phyloP scores from a whole-genome alignment of 30 jellyfish, hydroid and myxozoan species.

The Hydractinia symbiolongicarpus region DNA sequence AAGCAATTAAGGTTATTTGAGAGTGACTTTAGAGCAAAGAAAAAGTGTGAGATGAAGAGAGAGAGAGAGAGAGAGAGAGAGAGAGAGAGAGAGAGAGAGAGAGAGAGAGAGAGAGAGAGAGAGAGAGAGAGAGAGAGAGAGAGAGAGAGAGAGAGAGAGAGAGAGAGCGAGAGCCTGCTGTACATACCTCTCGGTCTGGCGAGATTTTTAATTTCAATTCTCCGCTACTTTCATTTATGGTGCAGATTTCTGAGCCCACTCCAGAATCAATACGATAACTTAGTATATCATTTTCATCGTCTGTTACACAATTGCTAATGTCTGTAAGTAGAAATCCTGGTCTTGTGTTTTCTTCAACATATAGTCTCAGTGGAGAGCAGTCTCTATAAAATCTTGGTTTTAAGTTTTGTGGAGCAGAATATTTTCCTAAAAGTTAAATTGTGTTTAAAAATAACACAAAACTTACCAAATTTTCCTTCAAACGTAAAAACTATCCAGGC shows the following conservation, averaged over 20 bases:
- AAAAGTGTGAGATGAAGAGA: not conserved
- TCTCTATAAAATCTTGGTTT: conserved; percentile 9
- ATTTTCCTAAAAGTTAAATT: no score
- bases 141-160: not conserved
- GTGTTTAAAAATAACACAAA: no score
- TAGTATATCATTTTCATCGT: conserved; percentile 30
- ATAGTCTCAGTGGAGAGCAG: not conserved
- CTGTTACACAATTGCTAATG: conserved; percentile 19
- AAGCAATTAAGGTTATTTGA: not conserved
- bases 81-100: not conserved
- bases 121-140: not conserved
- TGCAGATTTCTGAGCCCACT: conserved; percentile 21
- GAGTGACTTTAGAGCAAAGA: not conserved
- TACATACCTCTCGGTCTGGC: conserved; percentile 30
- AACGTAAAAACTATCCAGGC: no score
- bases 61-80: not conserved
- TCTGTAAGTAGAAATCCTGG: conserved; percentile 1
- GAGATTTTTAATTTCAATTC: conserved; percentile 16
- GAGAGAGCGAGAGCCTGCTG: not conserved
- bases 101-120: not conserved
- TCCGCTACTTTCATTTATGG: conserved; percentile 10
- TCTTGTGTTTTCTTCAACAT: conserved; percentile 16
- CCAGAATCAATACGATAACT: conserved; percentile 4
- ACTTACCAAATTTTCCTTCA: no score
- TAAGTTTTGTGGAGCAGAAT: not conserved